A percentile compares a stretch with the other conserved stretches of the same genome.
Evolutionary conservation across 2,113 vertebrate species (phyloP).

Genomic region (Synchiropus splendidus): DNA sequence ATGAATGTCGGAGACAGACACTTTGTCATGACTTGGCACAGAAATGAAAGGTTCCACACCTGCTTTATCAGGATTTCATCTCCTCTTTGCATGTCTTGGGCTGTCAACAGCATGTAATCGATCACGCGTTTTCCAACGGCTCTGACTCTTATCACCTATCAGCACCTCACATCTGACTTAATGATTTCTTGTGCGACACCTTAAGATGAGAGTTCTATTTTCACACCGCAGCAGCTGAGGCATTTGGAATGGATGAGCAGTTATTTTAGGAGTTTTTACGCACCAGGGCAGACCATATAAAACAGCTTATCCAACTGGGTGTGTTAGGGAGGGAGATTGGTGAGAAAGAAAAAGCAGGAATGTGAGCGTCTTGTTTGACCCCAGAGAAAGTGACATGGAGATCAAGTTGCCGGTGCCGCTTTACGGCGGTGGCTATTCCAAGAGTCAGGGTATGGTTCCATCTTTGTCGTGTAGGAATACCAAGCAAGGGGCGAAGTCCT

Average conservation of each 20-base stretch:
- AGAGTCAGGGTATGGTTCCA: slow-evolving; percentile 35
- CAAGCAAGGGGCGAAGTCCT: slow-evolving; percentile 10
- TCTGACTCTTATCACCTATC: slow-evolving; percentile 23
- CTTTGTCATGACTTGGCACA: slow-evolving; percentile 20
- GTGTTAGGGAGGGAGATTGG: slow-evolving; percentile 4
- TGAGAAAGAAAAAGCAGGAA: slow-evolving; percentile 22
- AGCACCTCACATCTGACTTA: slow-evolving; percentile 37
- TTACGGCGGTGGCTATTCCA: slow-evolving; percentile 45
- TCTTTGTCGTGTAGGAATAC: slow-evolving; percentile 50
- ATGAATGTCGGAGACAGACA: too few relatives aligned
- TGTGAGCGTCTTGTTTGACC: slow-evolving; percentile 23
- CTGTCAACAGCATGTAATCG: slow-evolving; percentile 7
- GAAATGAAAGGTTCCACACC: slow-evolving; percentile 10
- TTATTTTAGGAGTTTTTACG: slow-evolving; percentile 57
- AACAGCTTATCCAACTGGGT: slow-evolving; percentile 4
- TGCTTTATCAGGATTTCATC: slow-evolving; percentile 16
- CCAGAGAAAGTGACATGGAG: slow-evolving; percentile 42
- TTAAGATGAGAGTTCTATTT: slow-evolving; percentile 54
- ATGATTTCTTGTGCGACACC: slow-evolving; percentile 47
- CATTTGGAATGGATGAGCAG: slow-evolving; percentile 42
- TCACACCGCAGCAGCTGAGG: slow-evolving; percentile 58
- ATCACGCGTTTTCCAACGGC: slow-evolving; percentile 7
- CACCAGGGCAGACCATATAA: slow-evolving; percentile 15
- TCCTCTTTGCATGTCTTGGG: slow-evolving; percentile 17
- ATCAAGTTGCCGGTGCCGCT: slow-evolving; percentile 30